Evolutionary conservation across 2,888 invertebrate genomes (phyloP).

Genomic region (Sminthurinus aureus): DNA sequence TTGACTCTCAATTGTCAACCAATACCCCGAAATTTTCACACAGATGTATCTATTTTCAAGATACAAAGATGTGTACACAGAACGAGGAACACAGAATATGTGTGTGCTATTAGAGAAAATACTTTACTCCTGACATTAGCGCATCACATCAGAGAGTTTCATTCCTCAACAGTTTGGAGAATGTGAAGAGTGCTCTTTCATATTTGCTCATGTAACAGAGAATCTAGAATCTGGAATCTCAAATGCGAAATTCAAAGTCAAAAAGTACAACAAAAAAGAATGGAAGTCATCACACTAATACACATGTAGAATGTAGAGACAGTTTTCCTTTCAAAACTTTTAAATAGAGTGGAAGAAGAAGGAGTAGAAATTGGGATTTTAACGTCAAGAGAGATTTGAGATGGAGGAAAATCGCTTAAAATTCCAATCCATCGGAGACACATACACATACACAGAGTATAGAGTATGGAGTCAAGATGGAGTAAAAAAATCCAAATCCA

Average conservation of each 20-base stretch:
- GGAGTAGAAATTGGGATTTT: slow-evolving; percentile 17
- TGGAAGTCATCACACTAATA: no score
- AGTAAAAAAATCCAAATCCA: neutral
- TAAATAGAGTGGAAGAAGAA: neutral
- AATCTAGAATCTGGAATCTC: no score
- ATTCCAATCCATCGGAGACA: slow-evolving; percentile 33
- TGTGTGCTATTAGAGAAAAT: no score
- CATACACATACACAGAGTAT: neutral
- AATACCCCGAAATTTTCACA: neutral
- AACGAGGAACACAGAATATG: no score
- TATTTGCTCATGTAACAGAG: no score
- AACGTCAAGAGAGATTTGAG: slow-evolving; percentile 14
- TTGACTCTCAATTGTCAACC: neutral
- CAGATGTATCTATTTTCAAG: neutral
- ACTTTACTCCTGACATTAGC: no score
- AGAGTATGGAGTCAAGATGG: no score
- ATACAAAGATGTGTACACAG: neutral
- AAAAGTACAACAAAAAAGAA: no score
- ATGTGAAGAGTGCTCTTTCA: no score
- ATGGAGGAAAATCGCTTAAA: slow-evolving; percentile 26
- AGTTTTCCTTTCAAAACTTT: slow-evolving; percentile 3
- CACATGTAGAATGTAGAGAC: neutral
- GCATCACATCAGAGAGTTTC: no score
- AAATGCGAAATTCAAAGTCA: no score
- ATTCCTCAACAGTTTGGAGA: no score